These are phyloP conservation scores for Acrocyrtus sp. DNA, from an alignment of 2,888 invertebrate genomes.

Conservation along the genomic window DNA sequence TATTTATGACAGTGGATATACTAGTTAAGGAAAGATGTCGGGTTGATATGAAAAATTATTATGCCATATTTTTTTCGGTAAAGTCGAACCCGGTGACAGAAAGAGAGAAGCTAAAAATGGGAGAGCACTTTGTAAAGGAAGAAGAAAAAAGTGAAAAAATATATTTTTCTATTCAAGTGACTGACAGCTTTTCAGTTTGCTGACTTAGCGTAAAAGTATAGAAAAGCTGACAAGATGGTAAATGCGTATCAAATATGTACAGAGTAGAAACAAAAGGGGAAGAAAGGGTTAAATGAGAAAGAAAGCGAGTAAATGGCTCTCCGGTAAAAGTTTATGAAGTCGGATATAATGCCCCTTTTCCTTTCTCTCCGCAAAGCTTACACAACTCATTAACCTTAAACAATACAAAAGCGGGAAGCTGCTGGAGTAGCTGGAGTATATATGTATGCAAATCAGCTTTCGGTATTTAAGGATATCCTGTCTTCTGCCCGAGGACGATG, in stretches of 20 bases:
- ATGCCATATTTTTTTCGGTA: not conserved
- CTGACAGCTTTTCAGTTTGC: slow-evolving; percentile 32
- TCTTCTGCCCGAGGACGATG: not conserved
- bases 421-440: slow-evolving; percentile 12
- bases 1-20: not conserved
- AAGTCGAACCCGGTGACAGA: not conserved
- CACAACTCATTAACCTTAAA: slow-evolving; percentile 52
- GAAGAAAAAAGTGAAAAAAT: no score
- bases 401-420: slow-evolving; percentile 21
- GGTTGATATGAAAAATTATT: slow-evolving; percentile 6
- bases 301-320: slow-evolving; percentile 25
- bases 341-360: slow-evolving; percentile 7
- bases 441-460: slow-evolving; percentile 35
- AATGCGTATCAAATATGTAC: not conserved
- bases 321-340: not conserved
- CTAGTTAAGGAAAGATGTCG: not conserved
- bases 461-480: slow-evolving; percentile 19
- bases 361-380: slow-evolving; percentile 51
- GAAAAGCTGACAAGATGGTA: slow-evolving; percentile 7
- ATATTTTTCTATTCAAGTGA: slow-evolving; percentile 19
- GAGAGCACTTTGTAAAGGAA: no score
- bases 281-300: slow-evolving; percentile 45
- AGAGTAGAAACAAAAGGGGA: slow-evolving; percentile 11
- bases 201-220: not conserved
- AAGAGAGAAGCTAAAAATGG: not conserved